A percentile compares a stretch with the other conserved stretches of the same genome.
Evolutionary conservation across 2,113 vertebrate species (phyloP).

Genomic region (Cyanocitta stelleri): DNA sequence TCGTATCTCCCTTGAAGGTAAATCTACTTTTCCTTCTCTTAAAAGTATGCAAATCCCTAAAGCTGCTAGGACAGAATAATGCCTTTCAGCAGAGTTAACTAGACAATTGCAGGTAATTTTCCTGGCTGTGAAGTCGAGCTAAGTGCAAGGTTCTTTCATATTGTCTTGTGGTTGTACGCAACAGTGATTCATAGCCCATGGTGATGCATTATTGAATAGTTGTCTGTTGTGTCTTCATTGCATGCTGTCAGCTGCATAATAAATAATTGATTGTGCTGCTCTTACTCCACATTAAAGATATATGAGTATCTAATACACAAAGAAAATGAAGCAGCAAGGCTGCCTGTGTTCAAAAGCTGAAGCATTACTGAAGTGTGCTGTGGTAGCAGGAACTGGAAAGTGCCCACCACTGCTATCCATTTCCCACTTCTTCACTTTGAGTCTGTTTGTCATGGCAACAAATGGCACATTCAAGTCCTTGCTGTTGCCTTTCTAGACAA

Average conservation of each 20-base stretch:
- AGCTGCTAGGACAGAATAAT: background rate
- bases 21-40: background rate
- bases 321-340: conserved; percentile 9
- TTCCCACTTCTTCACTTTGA: background rate
- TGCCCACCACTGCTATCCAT: background rate
- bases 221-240: conserved; percentile 55
- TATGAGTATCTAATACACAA: conserved; percentile 47
- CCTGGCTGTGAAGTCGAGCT: conserved; percentile 47
- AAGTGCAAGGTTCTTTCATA: conserved; percentile 24
- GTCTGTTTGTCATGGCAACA: conserved; percentile 49
- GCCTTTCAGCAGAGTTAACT: background rate
- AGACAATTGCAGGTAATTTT: conserved; percentile 30
- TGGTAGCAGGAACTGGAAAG: background rate
- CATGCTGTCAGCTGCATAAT: conserved; percentile 35
- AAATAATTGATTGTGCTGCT: conserved; percentile 63
- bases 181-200: background rate
- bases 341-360: background rate
- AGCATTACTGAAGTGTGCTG: background rate
- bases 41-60: conserved; percentile 31
- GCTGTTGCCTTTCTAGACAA: conserved; percentile 10
- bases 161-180: background rate
- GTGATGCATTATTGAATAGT: conserved; percentile 60
- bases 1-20: background rate
- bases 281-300: conserved; percentile 58
- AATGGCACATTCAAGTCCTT: background rate